These are phyloP conservation scores for Oasisia sp. DNA, from an alignment of 2,888 invertebrate genomes.

Conservation along the genomic window DNA sequence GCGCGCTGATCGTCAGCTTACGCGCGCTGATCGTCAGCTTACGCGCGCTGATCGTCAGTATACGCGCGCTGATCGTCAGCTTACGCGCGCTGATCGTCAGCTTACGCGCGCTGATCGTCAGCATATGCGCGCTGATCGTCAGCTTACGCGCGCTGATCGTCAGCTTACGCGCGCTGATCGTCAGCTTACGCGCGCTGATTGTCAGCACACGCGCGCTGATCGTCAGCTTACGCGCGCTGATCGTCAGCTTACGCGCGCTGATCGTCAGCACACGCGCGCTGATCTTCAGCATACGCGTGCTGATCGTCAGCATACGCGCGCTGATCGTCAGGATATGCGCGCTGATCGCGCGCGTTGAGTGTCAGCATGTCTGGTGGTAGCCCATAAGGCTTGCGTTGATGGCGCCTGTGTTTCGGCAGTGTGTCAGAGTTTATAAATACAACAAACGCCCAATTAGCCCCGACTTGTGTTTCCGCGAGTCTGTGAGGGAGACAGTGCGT, in stretches of 20 bases:
- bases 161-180: no score
- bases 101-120: no score
- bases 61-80: no score
- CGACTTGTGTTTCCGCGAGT: background rate
- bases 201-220: background rate
- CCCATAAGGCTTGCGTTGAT: background rate
- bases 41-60: no score
- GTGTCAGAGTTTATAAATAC: background rate
- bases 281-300: background rate
- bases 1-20: no score
- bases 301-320: no score
- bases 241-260: background rate
- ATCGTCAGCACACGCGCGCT: background rate
- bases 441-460: background rate
- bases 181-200: background rate
- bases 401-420: background rate
- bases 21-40: no score
- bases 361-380: background rate
- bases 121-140: no score
- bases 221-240: background rate
- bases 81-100: background rate
- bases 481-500: background rate
- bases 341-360: background rate
- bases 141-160: no score
- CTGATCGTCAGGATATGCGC: background rate